These are phyloP conservation scores for Drosophila acutilabella DNA, from an alignment of 2,888 invertebrate species.

Conservation along the genomic window DNA sequence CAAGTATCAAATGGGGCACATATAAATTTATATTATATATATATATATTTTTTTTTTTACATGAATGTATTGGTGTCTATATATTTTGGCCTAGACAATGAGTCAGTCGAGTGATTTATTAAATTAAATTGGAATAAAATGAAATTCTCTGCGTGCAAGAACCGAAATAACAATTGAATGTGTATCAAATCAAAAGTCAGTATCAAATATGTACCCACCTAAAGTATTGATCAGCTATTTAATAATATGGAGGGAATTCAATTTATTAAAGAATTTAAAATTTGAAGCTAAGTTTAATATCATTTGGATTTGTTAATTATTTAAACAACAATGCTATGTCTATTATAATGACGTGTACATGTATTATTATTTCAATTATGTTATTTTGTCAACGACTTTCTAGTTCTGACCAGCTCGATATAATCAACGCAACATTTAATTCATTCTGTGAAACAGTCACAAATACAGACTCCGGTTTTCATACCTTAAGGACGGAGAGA, in stretches of 20 bases:
- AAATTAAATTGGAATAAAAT: conserved; percentile 54
- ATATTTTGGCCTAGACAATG: conserved; percentile 46
- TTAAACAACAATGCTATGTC: too few species aligned
- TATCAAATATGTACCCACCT: background rate
- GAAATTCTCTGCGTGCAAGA: conserved; percentile 29
- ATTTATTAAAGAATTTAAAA: background rate
- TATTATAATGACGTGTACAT: too few species aligned
- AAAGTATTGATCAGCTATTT: background rate
- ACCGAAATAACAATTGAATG: conserved; percentile 1
- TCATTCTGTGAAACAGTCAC: conserved; percentile 15
- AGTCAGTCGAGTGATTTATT: conserved; percentile 64
- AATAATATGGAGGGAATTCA: background rate
- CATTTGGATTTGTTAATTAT: too few species aligned
- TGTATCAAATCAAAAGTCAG: background rate
- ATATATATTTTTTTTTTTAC: background rate
- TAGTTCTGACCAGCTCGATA: conserved; percentile 30
- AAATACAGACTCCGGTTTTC: conserved; percentile 11
- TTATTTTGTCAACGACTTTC: background rate
- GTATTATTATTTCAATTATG: too few species aligned
- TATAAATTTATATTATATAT: conserved; percentile 1
- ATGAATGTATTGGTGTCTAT: conserved; percentile 30
- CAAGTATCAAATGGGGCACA: conserved; percentile 14
- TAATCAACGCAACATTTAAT: conserved; percentile 35
- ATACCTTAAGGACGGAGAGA: conserved; percentile 44
- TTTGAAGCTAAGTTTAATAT: too few species aligned